Conservation (phyloP, 2,888 invertebrate species). For the Meiosimyza platycephala region DNA sequence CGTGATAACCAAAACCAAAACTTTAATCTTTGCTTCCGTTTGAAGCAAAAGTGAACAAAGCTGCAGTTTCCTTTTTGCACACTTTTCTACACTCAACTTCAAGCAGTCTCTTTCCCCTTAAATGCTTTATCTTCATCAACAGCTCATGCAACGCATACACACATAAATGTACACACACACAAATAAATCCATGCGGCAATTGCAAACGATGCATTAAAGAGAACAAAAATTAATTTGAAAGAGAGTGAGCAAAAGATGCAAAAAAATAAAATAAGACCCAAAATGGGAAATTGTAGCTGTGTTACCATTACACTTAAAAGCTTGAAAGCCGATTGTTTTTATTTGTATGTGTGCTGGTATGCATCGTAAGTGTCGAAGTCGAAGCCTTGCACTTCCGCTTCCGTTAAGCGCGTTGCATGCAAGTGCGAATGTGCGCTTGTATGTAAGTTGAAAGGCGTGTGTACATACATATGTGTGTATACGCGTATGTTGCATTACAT, state of each 20-base stretch:
- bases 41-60: not conserved
- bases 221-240: not conserved
- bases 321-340: too few relatives aligned
- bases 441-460: conserved; percentile 21
- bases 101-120: not conserved
- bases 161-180: not conserved
- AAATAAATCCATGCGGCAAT: not conserved
- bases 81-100: not conserved
- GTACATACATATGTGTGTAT: conserved; percentile 14
- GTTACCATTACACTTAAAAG: conserved; percentile 3
- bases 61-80: conserved; percentile 2
- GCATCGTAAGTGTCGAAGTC: conserved; percentile 28
- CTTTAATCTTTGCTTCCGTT: conserved; percentile 27
- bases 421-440: conserved; percentile 18
- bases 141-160: not conserved
- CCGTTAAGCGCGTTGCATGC: conserved; percentile 4
- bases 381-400: conserved; percentile 29
- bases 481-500: not conserved
- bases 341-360: not conserved
- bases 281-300: not conserved
- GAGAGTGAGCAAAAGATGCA: not conserved
- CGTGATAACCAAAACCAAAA: not conserved
- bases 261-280: not conserved
- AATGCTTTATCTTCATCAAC: not conserved
- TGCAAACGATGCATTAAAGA: not conserved